Base-by-base conservation (phyloP, 2,888 invertebrate genomes). In the Auanema freiburgensis region DNA sequence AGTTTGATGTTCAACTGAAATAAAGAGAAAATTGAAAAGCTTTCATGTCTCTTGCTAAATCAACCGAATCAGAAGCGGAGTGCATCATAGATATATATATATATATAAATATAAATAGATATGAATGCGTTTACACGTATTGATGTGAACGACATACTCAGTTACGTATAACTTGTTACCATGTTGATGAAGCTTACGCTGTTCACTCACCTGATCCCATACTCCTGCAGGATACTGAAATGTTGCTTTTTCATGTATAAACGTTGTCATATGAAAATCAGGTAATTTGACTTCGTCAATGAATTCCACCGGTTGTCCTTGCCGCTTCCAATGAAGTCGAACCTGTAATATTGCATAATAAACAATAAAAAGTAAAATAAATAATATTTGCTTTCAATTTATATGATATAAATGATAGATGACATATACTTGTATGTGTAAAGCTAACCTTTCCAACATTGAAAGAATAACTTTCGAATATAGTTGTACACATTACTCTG, bases 221-320 rank as follows among this genome's bases (percentile, higher is more conserved):
- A 77, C 74, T 10, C 83, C 83, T 10, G 82, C 81, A 1, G 83
- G 81, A 66, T 83, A 83, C n/a, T 78, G 71, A 65, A 76, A 83
- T 2, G 80, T 81, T 2, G 76, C 76, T 66, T 81, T 81, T 67
- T 76, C 76, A 41, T 73, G 75, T 25, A 69, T 67, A 59, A 72
- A 72, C 10, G 71, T 67, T 24, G 76, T 72, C 70, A 78, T 72
- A 44, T 72, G 72, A 61, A 77, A 79, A 51, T 79, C 79, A n/a
- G 77, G 77, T 23, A 79, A 55, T 49, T 74, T 71, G 0, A 78
- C 76, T 53, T 79, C 74, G 53, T 79, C 81, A 25, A 81, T 80
- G 52, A 81, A 77, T 53, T 79, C 81, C 11, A 81, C 79, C 18
- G 73, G 79, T 63, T 67, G 74, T 40, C 77, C 75, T 57, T 75